phyloP scores from a whole-genome alignment of 2,113 vertebrate species.

The Phoxinus phoxinus region DNA sequence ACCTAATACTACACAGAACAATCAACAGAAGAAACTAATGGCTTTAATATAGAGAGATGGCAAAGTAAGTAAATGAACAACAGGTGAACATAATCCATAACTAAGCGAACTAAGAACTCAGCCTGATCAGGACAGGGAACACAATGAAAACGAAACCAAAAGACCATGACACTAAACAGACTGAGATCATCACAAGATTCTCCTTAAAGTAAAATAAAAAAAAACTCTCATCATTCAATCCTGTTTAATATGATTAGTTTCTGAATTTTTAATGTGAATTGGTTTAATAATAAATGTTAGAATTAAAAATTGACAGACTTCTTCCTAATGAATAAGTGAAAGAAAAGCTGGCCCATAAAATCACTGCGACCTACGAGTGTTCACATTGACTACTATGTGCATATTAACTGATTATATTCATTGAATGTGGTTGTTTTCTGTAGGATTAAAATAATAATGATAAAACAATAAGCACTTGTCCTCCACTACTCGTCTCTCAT shows the following conservation, averaged over 20 bases:
- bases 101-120: too few relatives aligned
- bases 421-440: not conserved
- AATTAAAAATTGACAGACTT: conserved; percentile 74
- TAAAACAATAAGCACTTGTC: not conserved
- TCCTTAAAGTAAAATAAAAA: conserved; percentile 47
- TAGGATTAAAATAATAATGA: not conserved
- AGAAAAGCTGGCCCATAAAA: conserved; percentile 13
- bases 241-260: conserved; percentile 69
- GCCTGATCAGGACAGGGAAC: too few relatives aligned
- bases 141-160: not conserved
- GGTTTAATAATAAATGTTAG: conserved; percentile 76
- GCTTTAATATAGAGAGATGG: too few relatives aligned
- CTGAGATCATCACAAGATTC: not conserved
- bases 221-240: conserved; percentile 58
- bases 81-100: too few relatives aligned
- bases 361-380: conserved; percentile 34
- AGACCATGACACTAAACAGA: too few relatives aligned
- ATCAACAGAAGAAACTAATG: too few relatives aligned
- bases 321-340: conserved; percentile 69
- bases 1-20: too few relatives aligned
- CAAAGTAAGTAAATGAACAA: too few relatives aligned
- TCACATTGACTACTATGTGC: conserved; percentile 22
- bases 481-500: not conserved
- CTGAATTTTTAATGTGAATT: conserved; percentile 72
- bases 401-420: conserved; percentile 38